phyloP scores from a whole-genome alignment of 2,113 vertebrate species.

The Sminthopsis crassicaudata region DNA sequence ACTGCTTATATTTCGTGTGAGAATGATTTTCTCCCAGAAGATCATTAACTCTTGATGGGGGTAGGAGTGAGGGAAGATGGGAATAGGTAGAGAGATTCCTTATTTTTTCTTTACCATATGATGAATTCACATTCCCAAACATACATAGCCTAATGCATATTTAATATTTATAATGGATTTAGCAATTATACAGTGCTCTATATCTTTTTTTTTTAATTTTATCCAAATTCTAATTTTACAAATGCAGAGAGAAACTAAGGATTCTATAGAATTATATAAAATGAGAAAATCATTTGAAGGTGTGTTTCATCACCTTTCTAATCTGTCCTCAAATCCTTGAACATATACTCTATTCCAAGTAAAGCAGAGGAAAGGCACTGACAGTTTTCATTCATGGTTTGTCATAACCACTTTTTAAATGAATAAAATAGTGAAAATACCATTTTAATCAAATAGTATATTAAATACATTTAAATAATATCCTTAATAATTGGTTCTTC shows the following conservation, averaged over 20 bases:
- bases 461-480: conserved; percentile 1
- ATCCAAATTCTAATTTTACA: not conserved
- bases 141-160: not conserved
- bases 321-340: not conserved
- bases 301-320: not conserved
- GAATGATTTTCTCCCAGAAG: not conserved
- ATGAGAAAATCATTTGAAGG: not conserved
- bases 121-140: not conserved
- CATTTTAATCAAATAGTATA: conserved; percentile 1
- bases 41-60: not conserved
- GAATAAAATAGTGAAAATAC: not conserved
- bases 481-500: not conserved
- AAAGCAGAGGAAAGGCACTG: not conserved
- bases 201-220: not conserved
- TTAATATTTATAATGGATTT: not conserved
- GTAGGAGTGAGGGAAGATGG: not conserved
- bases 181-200: not conserved
- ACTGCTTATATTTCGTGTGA: conserved; percentile 5
- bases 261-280: not conserved
- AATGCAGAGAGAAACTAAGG: not conserved
- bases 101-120: not conserved
- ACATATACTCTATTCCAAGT: not conserved
- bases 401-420: not conserved
- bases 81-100: not conserved
- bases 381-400: not conserved